Conservation (phyloP, 2,113 vertebrate genomes). For the Heterotis niloticus region DNA sequence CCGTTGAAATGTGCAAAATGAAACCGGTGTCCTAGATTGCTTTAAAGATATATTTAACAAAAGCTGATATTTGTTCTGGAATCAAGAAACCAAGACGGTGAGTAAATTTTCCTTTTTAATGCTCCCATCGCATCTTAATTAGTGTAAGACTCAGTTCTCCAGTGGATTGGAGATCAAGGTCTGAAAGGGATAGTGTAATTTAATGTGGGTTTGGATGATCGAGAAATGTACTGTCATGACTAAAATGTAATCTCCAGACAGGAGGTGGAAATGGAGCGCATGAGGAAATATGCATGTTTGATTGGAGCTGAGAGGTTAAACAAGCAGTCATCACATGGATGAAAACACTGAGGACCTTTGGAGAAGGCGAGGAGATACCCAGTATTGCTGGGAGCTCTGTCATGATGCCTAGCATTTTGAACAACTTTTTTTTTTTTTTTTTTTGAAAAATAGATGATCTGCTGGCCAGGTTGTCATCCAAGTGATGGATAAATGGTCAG, state of each 20-base stretch:
- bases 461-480: too few species aligned
- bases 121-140: constrained; percentile 5
- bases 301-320: too few species aligned
- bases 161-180: background rate
- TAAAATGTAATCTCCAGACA: background rate
- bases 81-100: background rate
- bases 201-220: background rate
- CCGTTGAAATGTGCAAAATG: background rate
- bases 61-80: background rate
- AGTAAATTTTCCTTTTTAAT: background rate
- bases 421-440: too few species aligned
- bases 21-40: background rate
- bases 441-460: too few species aligned
- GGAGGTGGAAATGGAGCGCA: background rate
- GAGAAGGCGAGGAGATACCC: too few species aligned
- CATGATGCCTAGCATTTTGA: too few species aligned
- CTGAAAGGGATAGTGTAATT: background rate
- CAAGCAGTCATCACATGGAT: too few species aligned
- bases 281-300: too few species aligned
- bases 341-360: too few species aligned
- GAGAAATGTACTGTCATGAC: background rate
- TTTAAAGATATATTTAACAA: background rate
- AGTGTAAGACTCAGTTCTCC: background rate
- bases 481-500: too few species aligned
- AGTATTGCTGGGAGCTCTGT: too few species aligned